Evolutionary conservation across 1,140 invertebrate genomes (phyloP).

Genomic region (Zaprionus africanus): DNA sequence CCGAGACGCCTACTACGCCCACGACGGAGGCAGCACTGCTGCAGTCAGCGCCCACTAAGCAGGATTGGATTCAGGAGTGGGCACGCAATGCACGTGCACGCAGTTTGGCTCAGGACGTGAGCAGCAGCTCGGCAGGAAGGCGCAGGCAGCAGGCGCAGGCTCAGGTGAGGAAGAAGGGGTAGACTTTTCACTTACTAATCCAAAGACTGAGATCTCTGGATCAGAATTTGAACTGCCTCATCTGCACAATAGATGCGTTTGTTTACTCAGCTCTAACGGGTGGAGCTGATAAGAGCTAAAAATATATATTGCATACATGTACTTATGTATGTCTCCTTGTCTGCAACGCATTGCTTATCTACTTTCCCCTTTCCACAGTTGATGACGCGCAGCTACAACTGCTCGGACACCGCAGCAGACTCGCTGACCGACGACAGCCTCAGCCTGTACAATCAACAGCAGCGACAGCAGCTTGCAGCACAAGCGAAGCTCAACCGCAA

Average conservation of each 20-base stretch:
- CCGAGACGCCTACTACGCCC: conserved; percentile 75
- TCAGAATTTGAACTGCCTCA: too few relatives aligned
- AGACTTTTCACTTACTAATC: not conserved
- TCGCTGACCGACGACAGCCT: conserved; percentile 80
- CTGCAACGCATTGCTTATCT: not conserved
- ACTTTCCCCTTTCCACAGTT: conserved; percentile 33
- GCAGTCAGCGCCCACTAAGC: conserved; percentile 79
- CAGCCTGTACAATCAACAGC: conserved; percentile 68
- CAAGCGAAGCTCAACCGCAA: conserved; percentile 66
- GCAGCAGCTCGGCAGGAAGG: conserved; percentile 56
- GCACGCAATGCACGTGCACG: conserved; percentile 79
- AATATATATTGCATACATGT: too few relatives aligned
- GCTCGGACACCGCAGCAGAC: conserved; percentile 68
- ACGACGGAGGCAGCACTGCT: conserved; percentile 69
- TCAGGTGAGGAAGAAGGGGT: conserved; percentile 32
- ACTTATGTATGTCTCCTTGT: too few relatives aligned
- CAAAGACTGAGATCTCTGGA: too few relatives aligned
- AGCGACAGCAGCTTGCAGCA: conserved; percentile 56
- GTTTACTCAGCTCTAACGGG: too few relatives aligned
- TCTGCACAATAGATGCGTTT: too few relatives aligned
- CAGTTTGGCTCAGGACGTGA: conserved; percentile 74
- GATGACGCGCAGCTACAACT: conserved; percentile 83
- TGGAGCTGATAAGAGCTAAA: too few relatives aligned
- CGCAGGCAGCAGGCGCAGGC: conserved; percentile 57
- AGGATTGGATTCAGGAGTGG: conserved; percentile 84